Base-by-base conservation (phyloP, 2,888 invertebrate species). In the Hydraecia micacea region DNA sequence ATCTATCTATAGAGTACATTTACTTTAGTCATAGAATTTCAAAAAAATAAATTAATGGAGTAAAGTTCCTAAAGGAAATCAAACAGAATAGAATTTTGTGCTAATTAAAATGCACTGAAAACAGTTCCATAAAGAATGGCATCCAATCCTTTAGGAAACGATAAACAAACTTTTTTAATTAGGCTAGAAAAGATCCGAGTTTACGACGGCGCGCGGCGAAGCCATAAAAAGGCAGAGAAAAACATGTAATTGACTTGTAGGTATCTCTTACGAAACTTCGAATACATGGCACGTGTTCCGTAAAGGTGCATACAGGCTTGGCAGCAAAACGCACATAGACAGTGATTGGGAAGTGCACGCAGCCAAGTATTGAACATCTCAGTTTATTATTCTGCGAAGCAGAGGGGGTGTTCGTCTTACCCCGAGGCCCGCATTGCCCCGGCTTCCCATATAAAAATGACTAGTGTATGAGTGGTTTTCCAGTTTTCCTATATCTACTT, bases 141-240 rank as follows among this genome's bases (percentile, higher is more conserved):
- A 76, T 82, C 72, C 80, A 87, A 85, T 85, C 76, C 82, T 82
- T 84, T 80, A 76, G 63, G 55, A 73, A 85, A 83, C n/a, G 42
- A 72, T 73, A 68, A 77, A 75, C 39, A 71, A 87, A 86, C 83
- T 87, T 86, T 86, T 87, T 87, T 86, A 88, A 88, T 88, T 88
- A 88, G 80, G 69, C 73, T 65, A 77, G 74, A 80, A 68, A 73
- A 79, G 75, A 85, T 79, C 78, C 75, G 58, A 79, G 83, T 83
- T 87, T 81, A 85, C 78, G 83, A 82, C 63, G 65, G 58, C 1
- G 32, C 32, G 2, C 32, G 32, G 32, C 9, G 72, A 79, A 67
- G 83, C 77, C 75, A 83, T 84, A 87, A 87, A 88, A 87, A 77
- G 70, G 55, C 72, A 65, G 25, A 76, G 58, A 72, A 87, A 83